Evolutionary conservation across 2,797 vertebrate genomes (phyloP), one percentile per base, ranked within the genome.

Genomic region (Centropyge bicolor): DNA sequence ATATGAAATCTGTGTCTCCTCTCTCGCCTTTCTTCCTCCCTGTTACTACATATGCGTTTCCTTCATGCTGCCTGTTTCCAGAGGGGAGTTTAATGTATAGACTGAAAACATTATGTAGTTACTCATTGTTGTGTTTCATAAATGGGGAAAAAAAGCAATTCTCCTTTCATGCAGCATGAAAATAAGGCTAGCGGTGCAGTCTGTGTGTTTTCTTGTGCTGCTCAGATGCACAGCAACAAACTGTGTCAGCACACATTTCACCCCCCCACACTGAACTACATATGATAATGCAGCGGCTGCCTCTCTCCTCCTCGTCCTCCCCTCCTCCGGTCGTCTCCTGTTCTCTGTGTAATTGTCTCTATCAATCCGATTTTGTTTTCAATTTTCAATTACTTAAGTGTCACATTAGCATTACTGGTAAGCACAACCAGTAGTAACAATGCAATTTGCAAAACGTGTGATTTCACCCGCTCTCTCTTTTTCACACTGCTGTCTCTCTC

Each of bases 291-390:
- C 17, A 52, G 20, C 3, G 48, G 27, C 70, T 74, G 38, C 20
- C 62, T 65, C 35, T 35, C 55, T 65, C 59, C 73, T 71, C 64
- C 22, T 54, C 8, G 12, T 40, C 24, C 41, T 76, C 40, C 41
- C 9, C 27, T 22, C 51, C 74, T 60, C 60, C 55, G 60, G 24
- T 67, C 73, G 19, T 72, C 65, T 36, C 48, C 67, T 40, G 13
- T 46, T 77, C 22, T 68, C 67, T 27, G 27, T 60, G 66, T 78
- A 84, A 81, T 55, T 66, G 27, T 63, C 66, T 78, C 48, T 79
- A 71, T 87, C 49, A 45, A 45, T 86, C 65, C 67, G 46, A 76
- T 80, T 90, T 81, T 86, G 51, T 85, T 88, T 88, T 84, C 80
- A 54, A 65, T 85, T 88, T 31, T 76, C 72, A 75, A 81, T 79